Base-by-base conservation (phyloP, 53 echinoderm and acorn worm species). In the Echinometra lucunter region DNA sequence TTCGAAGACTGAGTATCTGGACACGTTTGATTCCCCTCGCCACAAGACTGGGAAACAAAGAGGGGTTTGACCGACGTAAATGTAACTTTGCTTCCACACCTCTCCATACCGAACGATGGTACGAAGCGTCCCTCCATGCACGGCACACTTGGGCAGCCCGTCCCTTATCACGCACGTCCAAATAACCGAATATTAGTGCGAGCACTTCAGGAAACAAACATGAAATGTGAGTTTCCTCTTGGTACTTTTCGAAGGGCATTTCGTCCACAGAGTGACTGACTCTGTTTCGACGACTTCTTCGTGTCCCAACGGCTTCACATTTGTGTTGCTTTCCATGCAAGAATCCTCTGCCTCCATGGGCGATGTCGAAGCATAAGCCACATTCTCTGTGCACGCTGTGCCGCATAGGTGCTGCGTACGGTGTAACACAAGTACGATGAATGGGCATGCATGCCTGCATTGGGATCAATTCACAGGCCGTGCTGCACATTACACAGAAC, bases 61-160 rank as follows among this genome's bases (percentile, higher is more conserved):
- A 98, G 93, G 99, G 97, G 94, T 98, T 99, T 78, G 95, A 87
- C 66, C 98, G 95, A 45, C 97, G 97, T 83, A 99, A 96, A 91
- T 98, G 99, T 37, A 98, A 96, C 94, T 99, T 99, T 74, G 99
- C 99, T 95, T 99, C 99, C 91, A 99, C 99, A 72, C 99, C 98
- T 95, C 97, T 95, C 99, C 99, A 99, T 94, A 99, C 98, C 91
- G 98, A 99, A 89, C 99, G 99, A 91, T 98, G 98, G 56, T 99
- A 99, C 72, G 98, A 92, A 30, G 99, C 97, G 90, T 99, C 99
- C 91, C 97, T 94, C 99, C 98, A 98, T 91, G 97, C 95, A 72
- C 98, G 99, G 87, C 99, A 99, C 70, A 99, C 99, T 95, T 96
- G 97, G 78, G 99, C 99, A 21, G 96, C 97, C 82, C 99, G 96